Base-by-base conservation (phyloP, 2,113 vertebrate species). In the Tenrec ecaudatus region DNA sequence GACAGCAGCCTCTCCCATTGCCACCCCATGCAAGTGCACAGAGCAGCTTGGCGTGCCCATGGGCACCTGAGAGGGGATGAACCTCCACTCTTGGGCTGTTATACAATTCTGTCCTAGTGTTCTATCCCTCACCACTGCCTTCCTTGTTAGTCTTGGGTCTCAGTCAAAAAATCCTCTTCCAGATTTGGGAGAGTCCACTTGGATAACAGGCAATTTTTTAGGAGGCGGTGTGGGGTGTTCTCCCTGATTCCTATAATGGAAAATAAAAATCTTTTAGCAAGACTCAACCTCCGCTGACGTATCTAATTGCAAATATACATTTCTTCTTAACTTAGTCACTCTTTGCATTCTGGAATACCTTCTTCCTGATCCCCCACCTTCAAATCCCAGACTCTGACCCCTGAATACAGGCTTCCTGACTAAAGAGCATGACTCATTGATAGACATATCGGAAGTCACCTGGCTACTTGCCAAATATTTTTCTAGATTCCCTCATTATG, bases 1-100 rank as follows among this genome's bases (percentile, higher is more conserved):
- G 15, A 53, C 14, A 29, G 12, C 36, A 33, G 31, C 25, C 27
- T 7, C 25, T 3, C 4, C 1, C 40, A 0, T 22, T 0, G 0
- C 4, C 16, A 7, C 27, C 2, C 0, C 3, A 2, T 17, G 62
- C 75, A 15, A 3, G 0, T 2, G 27, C 69, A 23, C 15, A 0
- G 17, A 6, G 3, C 1, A 1, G 14, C 17, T 3, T 29, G 2
- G 47, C 3, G 6, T 0, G 0, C 12, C 15, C 6, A 0, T 14
- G 38, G 6, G 47, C 2, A 53, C 0, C 36, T 89, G 87, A 68
- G 11, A 15, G 4, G 36, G 5, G 27, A 3, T 33, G 58, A 22
- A 64, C 9, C 19, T 89, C 4, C 0, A 6, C 7, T 25, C 25
- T 25, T 10, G 22, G 19, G 12, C 29, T 3, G 12, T 29, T 64